phyloP scores from a whole-genome alignment of 1,140 invertebrate species.

The Drosophila navojoa region DNA sequence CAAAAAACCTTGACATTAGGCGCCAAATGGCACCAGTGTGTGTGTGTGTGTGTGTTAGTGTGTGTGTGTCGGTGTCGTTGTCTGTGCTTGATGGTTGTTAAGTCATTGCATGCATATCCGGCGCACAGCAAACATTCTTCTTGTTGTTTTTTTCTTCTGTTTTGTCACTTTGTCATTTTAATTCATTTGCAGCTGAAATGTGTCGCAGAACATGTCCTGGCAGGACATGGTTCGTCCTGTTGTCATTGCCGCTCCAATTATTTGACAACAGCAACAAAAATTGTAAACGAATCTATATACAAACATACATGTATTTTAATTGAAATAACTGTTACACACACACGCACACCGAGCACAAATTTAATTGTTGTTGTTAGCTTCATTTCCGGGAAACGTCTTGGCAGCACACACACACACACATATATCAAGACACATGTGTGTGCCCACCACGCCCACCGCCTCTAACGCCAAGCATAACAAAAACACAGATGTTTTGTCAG shows the following conservation, averaged over 20 bases:
- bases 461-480: slow-evolving; percentile 58
- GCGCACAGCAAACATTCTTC: slow-evolving; percentile 15
- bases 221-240: slow-evolving; percentile 16
- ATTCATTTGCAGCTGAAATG: slow-evolving; percentile 7
- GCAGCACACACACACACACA: neutral
- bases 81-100: slow-evolving; percentile 11
- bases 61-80: slow-evolving; percentile 4
- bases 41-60: slow-evolving; percentile 1
- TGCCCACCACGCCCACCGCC: neutral
- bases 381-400: slow-evolving; percentile 42
- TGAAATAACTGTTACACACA: slow-evolving; percentile 42
- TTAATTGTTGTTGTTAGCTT: slow-evolving; percentile 41
- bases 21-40: slow-evolving; percentile 1
- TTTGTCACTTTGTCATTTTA: slow-evolving; percentile 20
- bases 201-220: slow-evolving; percentile 17
- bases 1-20: slow-evolving; percentile 78
- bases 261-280: slow-evolving; percentile 28
- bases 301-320: slow-evolving; percentile 16
- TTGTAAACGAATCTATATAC: neutral
- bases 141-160: neutral
- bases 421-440: neutral
- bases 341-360: slow-evolving; percentile 25
- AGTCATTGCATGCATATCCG: slow-evolving; percentile 27
- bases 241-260: slow-evolving; percentile 42
- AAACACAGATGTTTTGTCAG: slow-evolving; percentile 71